phyloP scores from a whole-genome alignment of 2,113 vertebrate species.

The Rhinopomastus cyanomelas region DNA sequence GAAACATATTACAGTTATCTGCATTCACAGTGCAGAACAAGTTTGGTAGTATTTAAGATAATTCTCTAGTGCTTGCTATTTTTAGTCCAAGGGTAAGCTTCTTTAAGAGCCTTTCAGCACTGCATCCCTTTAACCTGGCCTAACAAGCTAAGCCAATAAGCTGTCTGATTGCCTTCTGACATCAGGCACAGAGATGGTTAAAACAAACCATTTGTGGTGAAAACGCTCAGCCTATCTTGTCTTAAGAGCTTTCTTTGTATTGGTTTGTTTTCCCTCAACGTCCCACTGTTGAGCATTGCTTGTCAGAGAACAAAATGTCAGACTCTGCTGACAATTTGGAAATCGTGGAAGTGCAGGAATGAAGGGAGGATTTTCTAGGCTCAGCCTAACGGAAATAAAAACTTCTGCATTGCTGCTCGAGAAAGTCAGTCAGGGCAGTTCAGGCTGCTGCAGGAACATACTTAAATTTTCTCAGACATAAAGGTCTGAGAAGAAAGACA shows the following conservation, averaged over 20 bases:
- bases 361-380: conserved; percentile 70
- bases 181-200: conserved; percentile 75
- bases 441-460: conserved; percentile 13
- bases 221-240: conserved; percentile 68
- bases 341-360: conserved; percentile 52
- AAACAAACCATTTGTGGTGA: conserved; percentile 76
- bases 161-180: conserved; percentile 80
- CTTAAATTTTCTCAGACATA: conserved; percentile 15
- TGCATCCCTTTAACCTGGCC: conserved; percentile 91
- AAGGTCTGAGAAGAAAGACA: background rate
- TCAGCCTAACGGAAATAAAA: conserved; percentile 66
- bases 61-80: conserved; percentile 87
- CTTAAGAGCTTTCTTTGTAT: conserved; percentile 71
- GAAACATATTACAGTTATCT: conserved; percentile 84
- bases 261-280: conserved; percentile 44
- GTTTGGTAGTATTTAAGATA: conserved; percentile 86
- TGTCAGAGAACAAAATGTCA: conserved; percentile 72
- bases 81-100: conserved; percentile 93
- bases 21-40: conserved; percentile 77
- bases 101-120: conserved; percentile 87
- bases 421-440: conserved; percentile 54
- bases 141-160: conserved; percentile 95
- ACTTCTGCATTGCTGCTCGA: conserved; percentile 44
- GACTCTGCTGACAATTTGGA: conserved; percentile 70
- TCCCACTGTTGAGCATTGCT: conserved; percentile 63